Percentiles rank a stretch among this genome's conserved stretches.
phyloP scores from a whole-genome alignment of 2,888 invertebrate species.

The Lithophane socia region DNA sequence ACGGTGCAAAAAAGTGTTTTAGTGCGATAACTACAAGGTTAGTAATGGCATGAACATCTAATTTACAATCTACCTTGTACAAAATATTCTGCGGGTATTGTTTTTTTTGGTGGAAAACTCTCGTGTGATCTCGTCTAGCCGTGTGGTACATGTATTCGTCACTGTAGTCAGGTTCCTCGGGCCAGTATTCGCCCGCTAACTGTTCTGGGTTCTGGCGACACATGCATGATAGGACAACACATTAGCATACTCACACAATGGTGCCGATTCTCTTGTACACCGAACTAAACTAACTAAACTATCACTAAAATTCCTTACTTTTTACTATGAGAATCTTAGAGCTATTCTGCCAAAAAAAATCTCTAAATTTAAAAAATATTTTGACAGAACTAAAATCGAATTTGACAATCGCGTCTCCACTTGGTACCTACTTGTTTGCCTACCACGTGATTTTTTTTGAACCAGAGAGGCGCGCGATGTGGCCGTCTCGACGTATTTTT shows the following conservation, averaged over 20 bases:
- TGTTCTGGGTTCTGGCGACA: slow-evolving; percentile 82
- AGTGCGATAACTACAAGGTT: slow-evolving; percentile 46
- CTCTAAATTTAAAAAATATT: too few species aligned
- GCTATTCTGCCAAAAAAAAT: too few species aligned
- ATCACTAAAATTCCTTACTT: too few species aligned
- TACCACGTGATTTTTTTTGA: too few species aligned
- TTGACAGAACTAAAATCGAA: too few species aligned
- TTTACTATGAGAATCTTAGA: too few species aligned
- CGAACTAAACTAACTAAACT: too few species aligned
- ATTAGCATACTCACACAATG: slow-evolving; percentile 84
- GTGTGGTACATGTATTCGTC: slow-evolving; percentile 90
- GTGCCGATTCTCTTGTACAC: too few species aligned
- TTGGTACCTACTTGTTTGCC: too few species aligned
- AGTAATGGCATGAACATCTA: slow-evolving; percentile 61
- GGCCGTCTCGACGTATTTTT: too few species aligned
- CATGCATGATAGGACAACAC: slow-evolving; percentile 80
- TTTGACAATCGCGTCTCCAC: too few species aligned
- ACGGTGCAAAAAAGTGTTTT: slow-evolving; percentile 51
- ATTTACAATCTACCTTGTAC: slow-evolving; percentile 84
- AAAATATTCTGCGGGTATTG: slow-evolving; percentile 89
- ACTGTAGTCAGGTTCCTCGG: slow-evolving; percentile 87
- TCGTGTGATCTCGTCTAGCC: slow-evolving; percentile 85
- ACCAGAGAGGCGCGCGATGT: too few species aligned
- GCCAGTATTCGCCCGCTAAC: slow-evolving; percentile 82
- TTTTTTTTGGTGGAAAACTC: slow-evolving; percentile 88